A percentile compares a stretch with the other conserved stretches of the same genome.
Conservation (phyloP, 1,140 invertebrate genomes). For the Aphaenogaster ashmeadi region DNA sequence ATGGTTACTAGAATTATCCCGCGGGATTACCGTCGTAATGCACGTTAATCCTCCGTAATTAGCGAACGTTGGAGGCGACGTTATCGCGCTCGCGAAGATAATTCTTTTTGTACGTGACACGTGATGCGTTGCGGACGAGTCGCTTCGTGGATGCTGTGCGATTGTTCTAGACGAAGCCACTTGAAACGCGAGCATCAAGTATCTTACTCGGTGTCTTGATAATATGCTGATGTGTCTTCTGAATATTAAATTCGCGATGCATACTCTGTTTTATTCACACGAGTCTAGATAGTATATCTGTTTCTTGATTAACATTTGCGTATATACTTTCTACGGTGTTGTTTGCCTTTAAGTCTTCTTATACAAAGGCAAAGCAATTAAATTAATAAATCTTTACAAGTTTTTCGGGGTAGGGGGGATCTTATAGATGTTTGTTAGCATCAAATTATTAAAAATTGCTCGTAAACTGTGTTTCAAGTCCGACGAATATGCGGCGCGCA, state of each 20-base stretch:
- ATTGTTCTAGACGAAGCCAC: neutral
- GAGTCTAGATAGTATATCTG: neutral
- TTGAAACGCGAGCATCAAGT: slow-evolving; percentile 27
- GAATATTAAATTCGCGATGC: slow-evolving; percentile 25
- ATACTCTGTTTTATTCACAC: neutral
- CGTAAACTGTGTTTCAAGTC: too few species aligned
- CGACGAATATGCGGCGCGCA: too few species aligned
- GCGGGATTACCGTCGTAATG: neutral
- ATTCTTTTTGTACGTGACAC: slow-evolving; percentile 38
- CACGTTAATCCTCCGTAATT: slow-evolving; percentile 31
- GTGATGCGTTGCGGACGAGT: neutral
- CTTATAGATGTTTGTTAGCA: too few species aligned
- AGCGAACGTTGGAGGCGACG: slow-evolving; percentile 1
- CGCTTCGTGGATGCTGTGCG: slow-evolving; percentile 25
- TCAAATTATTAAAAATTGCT: too few species aligned
- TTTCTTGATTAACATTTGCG: neutral
- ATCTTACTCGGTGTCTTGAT: neutral
- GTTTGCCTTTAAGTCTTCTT: neutral
- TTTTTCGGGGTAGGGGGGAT: too few species aligned
- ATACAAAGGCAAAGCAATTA: neutral
- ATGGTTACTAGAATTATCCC: slow-evolving; percentile 24
- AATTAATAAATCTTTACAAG: too few species aligned
- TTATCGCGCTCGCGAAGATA: slow-evolving; percentile 43
- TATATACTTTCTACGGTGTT: neutral
- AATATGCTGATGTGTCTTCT: neutral